Evolutionary conservation across 2,797 vertebrate genomes (phyloP).

Genomic region (Pseudocheirus occidentalis): DNA sequence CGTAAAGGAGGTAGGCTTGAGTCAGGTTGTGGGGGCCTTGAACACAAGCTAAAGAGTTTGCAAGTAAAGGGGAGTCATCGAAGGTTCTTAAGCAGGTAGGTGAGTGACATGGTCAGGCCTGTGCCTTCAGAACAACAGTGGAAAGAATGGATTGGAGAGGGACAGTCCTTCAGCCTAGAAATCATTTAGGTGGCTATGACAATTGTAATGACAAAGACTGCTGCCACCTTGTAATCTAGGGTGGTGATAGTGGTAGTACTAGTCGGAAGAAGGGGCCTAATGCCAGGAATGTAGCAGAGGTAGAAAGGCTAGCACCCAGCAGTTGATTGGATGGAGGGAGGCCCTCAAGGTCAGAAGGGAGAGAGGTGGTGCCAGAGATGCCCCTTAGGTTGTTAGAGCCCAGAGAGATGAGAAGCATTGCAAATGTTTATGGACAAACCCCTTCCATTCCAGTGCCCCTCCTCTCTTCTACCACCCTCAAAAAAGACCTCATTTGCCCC

Average conservation of each 20-base stretch:
- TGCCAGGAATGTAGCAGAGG: not conserved
- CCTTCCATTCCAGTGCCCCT: not conserved
- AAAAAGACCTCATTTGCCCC: not conserved
- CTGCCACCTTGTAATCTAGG: not conserved
- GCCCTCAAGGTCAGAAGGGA: no score
- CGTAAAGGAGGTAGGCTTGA: no score
- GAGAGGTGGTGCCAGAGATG: no score
- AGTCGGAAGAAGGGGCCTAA: constrained; percentile 2
- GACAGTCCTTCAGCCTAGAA: no score
- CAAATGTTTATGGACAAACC: not conserved
- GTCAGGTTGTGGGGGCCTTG: not conserved
- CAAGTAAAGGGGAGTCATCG: not conserved
- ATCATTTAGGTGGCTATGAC: not conserved
- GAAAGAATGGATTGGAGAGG: not conserved
- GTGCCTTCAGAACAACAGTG: not conserved
- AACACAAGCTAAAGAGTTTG: not conserved
- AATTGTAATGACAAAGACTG: not conserved
- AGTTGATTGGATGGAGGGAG: no score
- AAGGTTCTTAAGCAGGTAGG: not conserved
- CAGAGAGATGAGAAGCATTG: no score
- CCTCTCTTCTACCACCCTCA: not conserved
- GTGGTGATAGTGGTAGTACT: constrained; percentile 16
- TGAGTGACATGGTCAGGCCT: not conserved
- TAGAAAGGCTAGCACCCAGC: no score
- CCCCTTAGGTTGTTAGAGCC: no score